A percentile compares a stretch with the other conserved stretches of the same genome.
Evolutionary conservation across 2,888 invertebrate species (phyloP).

Genomic region (Cactoblastis cactorum): DNA sequence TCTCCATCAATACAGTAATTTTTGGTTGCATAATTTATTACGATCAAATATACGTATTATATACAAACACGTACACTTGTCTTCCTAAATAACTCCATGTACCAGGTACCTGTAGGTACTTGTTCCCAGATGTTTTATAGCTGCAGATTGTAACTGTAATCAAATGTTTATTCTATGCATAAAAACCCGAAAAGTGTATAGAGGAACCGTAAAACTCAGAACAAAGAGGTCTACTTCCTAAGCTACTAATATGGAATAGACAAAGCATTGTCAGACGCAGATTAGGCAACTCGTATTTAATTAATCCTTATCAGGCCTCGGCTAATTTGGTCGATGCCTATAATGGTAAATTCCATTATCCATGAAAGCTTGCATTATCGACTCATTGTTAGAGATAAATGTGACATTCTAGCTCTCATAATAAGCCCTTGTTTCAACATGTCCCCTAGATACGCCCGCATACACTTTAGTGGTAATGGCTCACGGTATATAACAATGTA

Average conservation of each 20-base stretch:
- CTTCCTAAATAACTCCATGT: no score
- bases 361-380: conserved; percentile 25
- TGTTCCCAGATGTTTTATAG: no score
- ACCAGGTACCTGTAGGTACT: no score
- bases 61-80: no score
- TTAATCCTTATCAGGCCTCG: conserved; percentile 26
- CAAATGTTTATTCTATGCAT: neutral
- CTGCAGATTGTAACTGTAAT: no score
- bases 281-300: conserved; percentile 25
- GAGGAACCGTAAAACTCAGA: neutral
- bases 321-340: conserved; percentile 19
- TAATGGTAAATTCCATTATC: conserved; percentile 25
- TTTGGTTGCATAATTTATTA: no score
- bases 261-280: conserved; percentile 25
- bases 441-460: conserved; percentile 29
- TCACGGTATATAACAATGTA: neutral
- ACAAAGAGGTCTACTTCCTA: conserved; percentile 19
- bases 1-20: no score
- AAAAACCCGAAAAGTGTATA: neutral
- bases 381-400: conserved; percentile 28
- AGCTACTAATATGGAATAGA: conserved; percentile 23
- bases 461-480: conserved; percentile 13
- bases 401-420: conserved; percentile 42
- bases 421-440: conserved; percentile 36
- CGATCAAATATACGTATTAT: no score